Evolutionary conservation across 2,797 vertebrate genomes (phyloP), one percentile per base, ranked within the genome.

Genomic region (Cirrhinus mrigala): DNA sequence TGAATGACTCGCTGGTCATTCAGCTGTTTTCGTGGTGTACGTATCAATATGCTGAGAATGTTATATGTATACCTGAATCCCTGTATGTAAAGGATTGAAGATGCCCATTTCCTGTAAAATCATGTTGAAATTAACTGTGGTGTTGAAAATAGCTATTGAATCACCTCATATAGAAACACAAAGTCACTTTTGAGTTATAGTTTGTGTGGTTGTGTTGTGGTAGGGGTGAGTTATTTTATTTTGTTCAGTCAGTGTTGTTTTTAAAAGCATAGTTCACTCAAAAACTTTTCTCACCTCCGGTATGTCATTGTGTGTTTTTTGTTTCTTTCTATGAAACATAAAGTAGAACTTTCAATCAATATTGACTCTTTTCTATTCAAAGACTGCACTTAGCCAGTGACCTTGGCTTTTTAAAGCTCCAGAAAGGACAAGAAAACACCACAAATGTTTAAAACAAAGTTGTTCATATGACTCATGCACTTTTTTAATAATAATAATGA

Each of bases 11-110:
- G 37, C 50, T 54, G 24, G 48, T 66, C 48, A 37, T 83, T 71
- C 37, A 40, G 44, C 60, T 46, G n/a, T 62, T 71, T 79, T 83
- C 8, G 24, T 54, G 24, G 44, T 66, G 12, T 18, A 5, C 66
- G 62, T 69, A 68, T 56, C 40, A 75, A 14, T 60, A 81, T 60
- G 46, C n/a, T 56, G 15, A n/a, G 64, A 56, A 73, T 60, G 50
- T 20, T 15, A 56, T 60, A 46, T 69, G 62, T 87, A 48, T 80
- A 6, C 70, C 54, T 84, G 82, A 84, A 83, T 70, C 44, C 46
- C 40, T 83, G 56, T 18, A 54, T 76, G 58, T 40, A 27, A 52
- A 52, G 44, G 46, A 29, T 7, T n/a, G 46, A 50, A 48, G 29
- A n/a, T 50, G 27, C 9, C 18, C 22, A 27, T 68, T 83, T 66